phyloP scores from a whole-genome alignment of 2,797 vertebrate species.

The Danio jaintianensis region DNA sequence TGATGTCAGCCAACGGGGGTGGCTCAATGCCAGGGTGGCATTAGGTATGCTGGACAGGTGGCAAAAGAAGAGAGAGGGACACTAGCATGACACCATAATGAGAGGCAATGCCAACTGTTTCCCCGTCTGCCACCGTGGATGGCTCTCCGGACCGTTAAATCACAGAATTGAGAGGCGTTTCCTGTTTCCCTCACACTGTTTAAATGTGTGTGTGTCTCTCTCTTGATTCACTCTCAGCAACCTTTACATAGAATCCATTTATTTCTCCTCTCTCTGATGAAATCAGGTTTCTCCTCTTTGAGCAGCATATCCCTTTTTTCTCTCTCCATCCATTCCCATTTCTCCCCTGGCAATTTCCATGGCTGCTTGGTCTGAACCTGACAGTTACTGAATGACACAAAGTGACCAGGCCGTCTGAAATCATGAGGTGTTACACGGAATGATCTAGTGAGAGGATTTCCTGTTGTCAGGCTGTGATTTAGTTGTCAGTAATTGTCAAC shows the following conservation, averaged over 20 bases:
- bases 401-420: constrained; percentile 51
- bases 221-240: not conserved
- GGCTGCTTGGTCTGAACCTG: constrained; percentile 13
- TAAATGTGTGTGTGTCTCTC: not conserved
- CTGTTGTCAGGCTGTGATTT: constrained; percentile 59
- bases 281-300: constrained; percentile 29
- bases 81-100: constrained; percentile 74
- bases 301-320: constrained; percentile 33
- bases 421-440: constrained; percentile 51
- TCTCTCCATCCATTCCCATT: constrained; percentile 1
- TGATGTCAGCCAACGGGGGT: constrained; percentile 65
- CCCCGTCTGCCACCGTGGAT: constrained; percentile 75
- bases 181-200: not conserved
- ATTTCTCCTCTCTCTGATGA: constrained; percentile 23
- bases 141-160: constrained; percentile 58
- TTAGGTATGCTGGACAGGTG: constrained; percentile 74
- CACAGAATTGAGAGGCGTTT: constrained; percentile 48
- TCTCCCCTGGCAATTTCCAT: constrained; percentile 14
- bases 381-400: constrained; percentile 52
- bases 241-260: constrained; percentile 47
- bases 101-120: constrained; percentile 80
- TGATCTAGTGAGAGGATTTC: constrained; percentile 57
- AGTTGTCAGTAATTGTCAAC: constrained; percentile 54
- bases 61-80: constrained; percentile 62
- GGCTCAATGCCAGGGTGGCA: constrained; percentile 71